Evolutionary conservation across 2,113 vertebrate species (phyloP).

Genomic region (Nibea albiflora): DNA sequence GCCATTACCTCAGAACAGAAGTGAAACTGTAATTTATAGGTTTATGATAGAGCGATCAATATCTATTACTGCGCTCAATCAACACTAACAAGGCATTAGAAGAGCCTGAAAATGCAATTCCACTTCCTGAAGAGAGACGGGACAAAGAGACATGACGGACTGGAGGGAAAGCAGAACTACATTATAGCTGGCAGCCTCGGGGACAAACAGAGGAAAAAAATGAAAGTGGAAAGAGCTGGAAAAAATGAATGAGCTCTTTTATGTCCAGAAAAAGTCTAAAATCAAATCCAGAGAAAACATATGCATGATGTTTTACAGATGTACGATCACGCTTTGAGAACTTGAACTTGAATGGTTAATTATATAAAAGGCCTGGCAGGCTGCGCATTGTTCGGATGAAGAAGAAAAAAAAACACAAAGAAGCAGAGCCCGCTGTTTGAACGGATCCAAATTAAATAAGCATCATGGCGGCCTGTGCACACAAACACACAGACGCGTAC

Average conservation of each 20-base stretch:
- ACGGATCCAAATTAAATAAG: not conserved
- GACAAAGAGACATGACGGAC: not conserved
- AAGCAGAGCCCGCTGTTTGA: not conserved
- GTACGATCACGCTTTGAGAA: not conserved
- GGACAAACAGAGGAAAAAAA: not conserved
- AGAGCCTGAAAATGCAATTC: not conserved
- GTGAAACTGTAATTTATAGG: not conserved
- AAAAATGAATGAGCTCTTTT: constrained; percentile 5
- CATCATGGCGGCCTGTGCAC: not conserved
- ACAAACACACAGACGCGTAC: not conserved
- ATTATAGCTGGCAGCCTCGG: too few species aligned
- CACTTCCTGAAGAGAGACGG: not conserved
- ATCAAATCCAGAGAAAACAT: constrained; percentile 16
- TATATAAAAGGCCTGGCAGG: constrained; percentile 8
- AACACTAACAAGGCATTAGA: not conserved
- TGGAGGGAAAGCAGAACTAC: too few species aligned
- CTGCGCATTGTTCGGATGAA: constrained; percentile 34
- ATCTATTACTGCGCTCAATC: not conserved
- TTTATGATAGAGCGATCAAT: constrained; percentile 3
- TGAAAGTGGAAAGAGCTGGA: not conserved
- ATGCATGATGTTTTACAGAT: constrained; percentile 38
- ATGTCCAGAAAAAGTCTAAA: constrained; percentile 10
- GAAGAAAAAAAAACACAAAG: not conserved
- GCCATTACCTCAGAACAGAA: not conserved
- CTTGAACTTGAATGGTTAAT: constrained; percentile 1